phyloP scores from a whole-genome alignment of 2,888 invertebrate genomes.

The Tenodera sinensis region DNA sequence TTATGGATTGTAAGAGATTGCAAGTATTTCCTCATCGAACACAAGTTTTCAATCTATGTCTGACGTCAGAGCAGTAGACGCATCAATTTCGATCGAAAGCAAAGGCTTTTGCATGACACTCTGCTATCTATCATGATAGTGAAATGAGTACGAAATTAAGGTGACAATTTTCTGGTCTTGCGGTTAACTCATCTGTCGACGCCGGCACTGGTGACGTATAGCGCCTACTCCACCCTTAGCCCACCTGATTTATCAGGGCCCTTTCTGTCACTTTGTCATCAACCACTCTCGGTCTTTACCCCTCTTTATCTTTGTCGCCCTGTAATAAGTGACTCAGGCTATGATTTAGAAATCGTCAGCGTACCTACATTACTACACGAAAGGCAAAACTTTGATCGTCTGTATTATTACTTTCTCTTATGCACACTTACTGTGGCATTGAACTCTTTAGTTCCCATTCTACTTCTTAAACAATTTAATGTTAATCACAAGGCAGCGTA shows the following conservation, averaged over 20 bases:
- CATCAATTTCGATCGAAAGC: not conserved
- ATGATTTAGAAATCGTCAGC: not conserved
- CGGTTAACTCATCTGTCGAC: not conserved
- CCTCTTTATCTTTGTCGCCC: not conserved
- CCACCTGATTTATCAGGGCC: not conserved
- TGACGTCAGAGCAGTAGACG: not conserved
- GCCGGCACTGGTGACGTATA: not conserved
- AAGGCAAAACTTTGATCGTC: not conserved
- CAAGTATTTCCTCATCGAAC: not conserved
- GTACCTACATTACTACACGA: not conserved
- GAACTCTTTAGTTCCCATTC: no score
- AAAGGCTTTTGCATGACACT: not conserved
- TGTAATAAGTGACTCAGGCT: not conserved
- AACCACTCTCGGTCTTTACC: not conserved
- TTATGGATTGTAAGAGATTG: not conserved
- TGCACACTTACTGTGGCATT: no score
- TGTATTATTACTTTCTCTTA: not conserved
- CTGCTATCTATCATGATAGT: not conserved
- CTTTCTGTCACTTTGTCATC: not conserved
- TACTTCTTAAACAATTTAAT: no score
- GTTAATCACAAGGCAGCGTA: no score
- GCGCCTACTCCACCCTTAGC: not conserved
- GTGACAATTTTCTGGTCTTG: not conserved
- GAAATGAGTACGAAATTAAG: not conserved
- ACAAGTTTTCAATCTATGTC: not conserved